Evolutionary conservation across 2,888 invertebrate genomes (phyloP).

Genomic region (Ametastegia equiseti): DNA sequence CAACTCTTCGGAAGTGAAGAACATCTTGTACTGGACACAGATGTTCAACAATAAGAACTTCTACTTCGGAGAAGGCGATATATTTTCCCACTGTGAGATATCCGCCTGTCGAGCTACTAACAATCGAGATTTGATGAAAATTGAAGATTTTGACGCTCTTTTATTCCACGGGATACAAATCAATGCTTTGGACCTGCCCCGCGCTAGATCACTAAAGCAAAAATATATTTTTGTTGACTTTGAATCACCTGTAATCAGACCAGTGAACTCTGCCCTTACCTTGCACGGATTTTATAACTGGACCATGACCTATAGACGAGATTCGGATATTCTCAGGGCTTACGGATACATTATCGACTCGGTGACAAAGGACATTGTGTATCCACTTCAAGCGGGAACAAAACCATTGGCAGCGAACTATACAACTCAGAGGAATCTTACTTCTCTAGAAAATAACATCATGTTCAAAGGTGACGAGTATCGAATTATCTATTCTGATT

Average conservation of each 20-base stretch:
- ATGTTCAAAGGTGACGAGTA: background rate
- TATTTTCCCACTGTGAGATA: constrained; percentile 60
- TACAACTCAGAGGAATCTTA: background rate
- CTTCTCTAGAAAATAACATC: background rate
- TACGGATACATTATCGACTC: constrained; percentile 63
- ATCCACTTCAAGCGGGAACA: background rate
- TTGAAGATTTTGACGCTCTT: constrained; percentile 77
- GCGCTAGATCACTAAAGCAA: constrained; percentile 69
- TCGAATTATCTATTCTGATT: background rate
- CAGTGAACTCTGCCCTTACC: constrained; percentile 14
- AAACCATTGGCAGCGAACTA: background rate
- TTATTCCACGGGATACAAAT: constrained; percentile 70
- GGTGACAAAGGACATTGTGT: background rate
- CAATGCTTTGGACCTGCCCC: background rate
- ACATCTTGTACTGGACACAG: constrained; percentile 68
- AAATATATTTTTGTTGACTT: constrained; percentile 75
- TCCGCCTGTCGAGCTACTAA: constrained; percentile 75
- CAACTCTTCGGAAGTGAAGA: background rate
- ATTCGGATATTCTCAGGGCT: constrained; percentile 75
- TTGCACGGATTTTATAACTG: constrained; percentile 76
- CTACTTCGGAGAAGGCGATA: constrained; percentile 61
- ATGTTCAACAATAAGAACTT: constrained; percentile 65
- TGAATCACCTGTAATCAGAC: constrained; percentile 68
- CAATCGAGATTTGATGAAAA: constrained; percentile 53
- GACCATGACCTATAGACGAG: constrained; percentile 77